Evolutionary conservation across 2,888 invertebrate species (phyloP).

Genomic region (Limnephilus lunatus): DNA sequence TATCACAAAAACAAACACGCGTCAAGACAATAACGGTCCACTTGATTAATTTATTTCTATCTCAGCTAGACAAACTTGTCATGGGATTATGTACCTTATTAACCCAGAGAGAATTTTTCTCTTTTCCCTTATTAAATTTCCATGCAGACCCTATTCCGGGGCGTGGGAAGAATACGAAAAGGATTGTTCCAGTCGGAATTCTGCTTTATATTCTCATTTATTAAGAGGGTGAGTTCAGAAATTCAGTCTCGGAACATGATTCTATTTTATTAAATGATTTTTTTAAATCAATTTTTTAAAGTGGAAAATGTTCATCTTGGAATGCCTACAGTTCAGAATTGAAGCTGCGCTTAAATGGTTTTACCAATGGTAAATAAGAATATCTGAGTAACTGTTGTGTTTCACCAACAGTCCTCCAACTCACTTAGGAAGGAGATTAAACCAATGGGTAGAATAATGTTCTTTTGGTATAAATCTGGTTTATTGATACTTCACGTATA

Average conservation of each 20-base stretch:
- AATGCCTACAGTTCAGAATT: too few species aligned
- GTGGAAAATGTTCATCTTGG: too few species aligned
- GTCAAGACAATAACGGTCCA: constrained; percentile 2
- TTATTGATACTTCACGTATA: too few species aligned
- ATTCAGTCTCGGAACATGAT: not conserved
- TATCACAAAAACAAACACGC: constrained; percentile 2
- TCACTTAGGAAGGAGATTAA: too few species aligned
- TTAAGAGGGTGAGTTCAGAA: not conserved
- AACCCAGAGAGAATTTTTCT: not conserved
- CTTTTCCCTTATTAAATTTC: not conserved
- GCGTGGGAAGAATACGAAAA: not conserved
- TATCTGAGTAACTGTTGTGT: too few species aligned
- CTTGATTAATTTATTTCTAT: not conserved
- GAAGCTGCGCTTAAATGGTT: too few species aligned
- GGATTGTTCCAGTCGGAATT: not conserved
- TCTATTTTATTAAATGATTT: not conserved
- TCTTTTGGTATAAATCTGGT: too few species aligned
- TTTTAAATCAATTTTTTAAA: not conserved
- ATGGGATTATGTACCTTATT: not conserved
- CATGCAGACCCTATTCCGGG: not conserved
- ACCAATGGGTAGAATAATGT: too few species aligned
- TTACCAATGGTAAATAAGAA: too few species aligned
- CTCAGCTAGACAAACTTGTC: not conserved
- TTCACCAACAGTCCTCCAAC: too few species aligned
- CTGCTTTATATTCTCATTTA: not conserved